Evolutionary conservation across 2,797 vertebrate species (phyloP), one percentile per base, ranked within the genome.

Genomic region (Pangasius djambal): DNA sequence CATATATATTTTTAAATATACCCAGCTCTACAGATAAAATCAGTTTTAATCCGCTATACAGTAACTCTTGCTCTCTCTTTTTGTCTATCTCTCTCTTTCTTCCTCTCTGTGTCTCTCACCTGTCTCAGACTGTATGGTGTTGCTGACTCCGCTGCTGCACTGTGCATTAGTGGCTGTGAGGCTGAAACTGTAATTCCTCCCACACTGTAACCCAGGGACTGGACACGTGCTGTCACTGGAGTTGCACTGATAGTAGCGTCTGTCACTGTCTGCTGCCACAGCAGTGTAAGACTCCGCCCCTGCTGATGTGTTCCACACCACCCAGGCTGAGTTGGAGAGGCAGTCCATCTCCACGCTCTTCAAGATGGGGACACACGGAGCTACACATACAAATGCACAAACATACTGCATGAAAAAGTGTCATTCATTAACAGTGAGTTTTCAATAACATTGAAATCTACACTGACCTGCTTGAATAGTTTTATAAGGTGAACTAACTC

Each of bases 341-440:
- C 96, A 97, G 93, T 96, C 95, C 2, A 96, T 94, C 89, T 96
- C 94, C 82, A 96, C 95, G 0, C 91, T 89, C 0, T 89, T 84
- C 78, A 96, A 86, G 15, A 16, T 67, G 31, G 96, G 95, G 4
- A 90, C 63, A 10, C 96, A 97, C n/a, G 96, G 96, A 75, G 91
- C 96, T 96, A 90, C 13, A 40, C 52, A 83, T 20, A 89, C 59
- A 87, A 55, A 89, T n/a, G 75, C 37, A 31, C 10, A 75, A 84
- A 91, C 16, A 84, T 3, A 9, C n/a, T 82, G 34, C 55, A 77
- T 63, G 31, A 48, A 85, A 75, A 48, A 63, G 25, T 20, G 15
- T 5, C 6, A 25, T 18, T 48, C 6, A 4, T n/a, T 83, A 83
- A 44, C 3, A n/a, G 12, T 65, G 15, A 20, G 25, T n/a, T 65